phyloP scores from a whole-genome alignment of 2,113 vertebrate species.

The Neogale vison region DNA sequence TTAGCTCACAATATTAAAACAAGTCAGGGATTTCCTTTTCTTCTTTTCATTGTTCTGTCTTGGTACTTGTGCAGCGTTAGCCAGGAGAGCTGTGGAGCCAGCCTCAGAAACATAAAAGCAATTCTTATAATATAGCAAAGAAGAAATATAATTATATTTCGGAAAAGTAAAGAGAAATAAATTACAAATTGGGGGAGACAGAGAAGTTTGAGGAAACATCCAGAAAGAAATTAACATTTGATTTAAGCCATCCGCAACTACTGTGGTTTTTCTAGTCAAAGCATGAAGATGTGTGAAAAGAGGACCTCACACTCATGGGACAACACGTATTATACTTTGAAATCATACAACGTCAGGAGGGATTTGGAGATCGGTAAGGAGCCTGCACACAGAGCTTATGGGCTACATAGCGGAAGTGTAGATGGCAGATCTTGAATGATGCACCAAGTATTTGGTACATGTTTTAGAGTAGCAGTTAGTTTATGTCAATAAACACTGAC shows the following conservation, averaged over 20 bases:
- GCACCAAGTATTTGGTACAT: background rate
- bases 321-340: background rate
- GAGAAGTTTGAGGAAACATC: background rate
- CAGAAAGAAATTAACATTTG: background rate
- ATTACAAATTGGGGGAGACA: background rate
- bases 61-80: background rate
- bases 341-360: background rate
- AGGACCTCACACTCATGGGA: fast-evolving
- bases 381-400: background rate
- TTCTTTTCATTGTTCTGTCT: background rate
- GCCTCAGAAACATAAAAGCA: background rate
- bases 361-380: background rate
- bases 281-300: background rate
- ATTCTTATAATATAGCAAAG: background rate
- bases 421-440: background rate
- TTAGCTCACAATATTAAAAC: background rate
- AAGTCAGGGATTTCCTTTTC: background rate
- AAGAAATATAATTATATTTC: background rate
- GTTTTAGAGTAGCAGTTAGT: background rate
- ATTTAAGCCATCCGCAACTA: background rate
- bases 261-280: background rate
- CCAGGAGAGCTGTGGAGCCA: background rate
- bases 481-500: background rate
- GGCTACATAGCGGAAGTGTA: background rate
- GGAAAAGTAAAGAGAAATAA: background rate